phyloP scores from a whole-genome alignment of 2,113 vertebrate species.

The Dromiciops gliroides region DNA sequence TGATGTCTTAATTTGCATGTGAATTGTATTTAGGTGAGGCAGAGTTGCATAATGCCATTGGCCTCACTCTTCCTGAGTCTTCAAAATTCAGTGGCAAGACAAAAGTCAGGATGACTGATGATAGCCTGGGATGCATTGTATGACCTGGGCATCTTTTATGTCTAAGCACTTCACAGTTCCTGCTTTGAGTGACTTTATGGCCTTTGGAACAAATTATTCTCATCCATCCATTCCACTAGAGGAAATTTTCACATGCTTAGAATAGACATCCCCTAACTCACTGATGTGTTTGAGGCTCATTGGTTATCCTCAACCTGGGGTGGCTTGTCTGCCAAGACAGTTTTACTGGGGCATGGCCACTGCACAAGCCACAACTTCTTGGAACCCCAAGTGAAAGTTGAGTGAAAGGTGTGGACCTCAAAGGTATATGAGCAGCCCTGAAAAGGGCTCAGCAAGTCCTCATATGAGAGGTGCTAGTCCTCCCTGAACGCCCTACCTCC shows the following conservation, averaged over 20 bases:
- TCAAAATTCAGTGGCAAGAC: neutral
- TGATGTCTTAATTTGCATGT: neutral
- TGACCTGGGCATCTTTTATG: neutral
- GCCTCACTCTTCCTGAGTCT: neutral
- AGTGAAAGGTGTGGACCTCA: neutral
- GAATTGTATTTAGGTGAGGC: neutral
- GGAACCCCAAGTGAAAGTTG: neutral
- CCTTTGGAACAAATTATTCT: neutral
- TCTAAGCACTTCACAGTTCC: neutral
- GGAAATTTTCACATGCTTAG: neutral
- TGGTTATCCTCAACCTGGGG: neutral
- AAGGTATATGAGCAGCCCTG: neutral
- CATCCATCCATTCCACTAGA: neutral
- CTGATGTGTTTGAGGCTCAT: neutral
- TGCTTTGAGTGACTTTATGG: neutral
- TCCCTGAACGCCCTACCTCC: neutral
- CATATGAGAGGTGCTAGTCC: neutral
- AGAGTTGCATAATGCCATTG: neutral
- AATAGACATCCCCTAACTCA: neutral
- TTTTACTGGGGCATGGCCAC: too few relatives aligned
- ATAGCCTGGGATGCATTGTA: neutral
- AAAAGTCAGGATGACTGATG: neutral
- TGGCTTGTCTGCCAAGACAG: neutral
- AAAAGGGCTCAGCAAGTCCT: neutral
- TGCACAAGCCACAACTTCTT: neutral